Percentiles rank a stretch among this genome's conserved stretches.
These are phyloP conservation scores for Plectropomus leopardus DNA, from an alignment of 2,113 vertebrate species.

Conservation along the genomic window DNA sequence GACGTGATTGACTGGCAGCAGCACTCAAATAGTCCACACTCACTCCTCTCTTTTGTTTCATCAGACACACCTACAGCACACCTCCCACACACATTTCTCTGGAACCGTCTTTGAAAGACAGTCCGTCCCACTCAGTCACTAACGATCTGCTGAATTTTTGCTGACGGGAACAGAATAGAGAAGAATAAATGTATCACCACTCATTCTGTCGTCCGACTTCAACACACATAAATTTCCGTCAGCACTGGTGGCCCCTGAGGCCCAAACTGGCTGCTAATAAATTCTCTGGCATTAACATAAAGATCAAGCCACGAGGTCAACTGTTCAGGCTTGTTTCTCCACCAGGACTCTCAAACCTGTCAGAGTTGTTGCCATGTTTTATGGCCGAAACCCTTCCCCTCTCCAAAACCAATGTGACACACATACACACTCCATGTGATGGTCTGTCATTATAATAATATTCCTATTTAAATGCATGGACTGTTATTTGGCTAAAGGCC, in stretches of 20 bases:
- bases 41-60: not conserved
- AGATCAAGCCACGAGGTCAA: constrained; percentile 71
- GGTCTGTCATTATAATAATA: constrained; percentile 95
- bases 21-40: constrained; percentile 21
- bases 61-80: constrained; percentile 27
- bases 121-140: constrained; percentile 4
- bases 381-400: constrained; percentile 61
- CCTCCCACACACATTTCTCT: constrained; percentile 8
- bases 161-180: constrained; percentile 43
- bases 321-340: constrained; percentile 67
- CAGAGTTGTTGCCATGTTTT: constrained; percentile 74
- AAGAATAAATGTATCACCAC: constrained; percentile 49
- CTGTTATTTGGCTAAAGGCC: constrained; percentile 90
- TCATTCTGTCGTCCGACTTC: constrained; percentile 39
- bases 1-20: constrained; percentile 17
- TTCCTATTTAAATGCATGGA: constrained; percentile 98
- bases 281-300: constrained; percentile 71
- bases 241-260: constrained; percentile 42
- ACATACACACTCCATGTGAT: constrained; percentile 30
- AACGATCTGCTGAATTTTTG: constrained; percentile 27
- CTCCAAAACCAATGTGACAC: constrained; percentile 44
- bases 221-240: constrained; percentile 56
- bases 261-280: constrained; percentile 60
- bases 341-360: constrained; percentile 62
- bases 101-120: not conserved